These are phyloP conservation scores for Alaudala cheleensis DNA, from an alignment of 2,113 vertebrate species.

Conservation along the genomic window DNA sequence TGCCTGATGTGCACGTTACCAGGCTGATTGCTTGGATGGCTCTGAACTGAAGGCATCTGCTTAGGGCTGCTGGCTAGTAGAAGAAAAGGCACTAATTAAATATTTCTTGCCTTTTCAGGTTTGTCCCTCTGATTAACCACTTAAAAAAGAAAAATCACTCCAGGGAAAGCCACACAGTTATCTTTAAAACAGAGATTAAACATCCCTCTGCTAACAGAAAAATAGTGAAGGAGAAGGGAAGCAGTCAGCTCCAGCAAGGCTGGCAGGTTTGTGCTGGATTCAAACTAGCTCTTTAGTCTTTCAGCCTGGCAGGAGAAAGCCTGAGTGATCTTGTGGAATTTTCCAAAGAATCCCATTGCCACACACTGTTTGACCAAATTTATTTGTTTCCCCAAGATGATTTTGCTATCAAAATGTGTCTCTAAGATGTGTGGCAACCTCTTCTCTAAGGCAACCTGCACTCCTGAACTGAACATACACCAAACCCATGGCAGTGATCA, in stretches of 20 bases:
- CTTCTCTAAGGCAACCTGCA: background rate
- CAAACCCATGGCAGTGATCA: background rate
- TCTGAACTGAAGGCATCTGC: constrained; percentile 29
- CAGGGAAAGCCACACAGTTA: background rate
- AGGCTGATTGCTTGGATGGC: background rate
- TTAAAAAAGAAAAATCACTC: background rate
- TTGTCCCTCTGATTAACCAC: constrained; percentile 29
- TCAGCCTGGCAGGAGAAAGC: background rate
- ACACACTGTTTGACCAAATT: background rate
- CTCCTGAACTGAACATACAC: background rate
- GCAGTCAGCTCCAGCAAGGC: background rate
- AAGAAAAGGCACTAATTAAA: constrained; percentile 42
- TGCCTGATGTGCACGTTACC: constrained; percentile 11
- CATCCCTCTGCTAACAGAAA: background rate
- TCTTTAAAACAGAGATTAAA: background rate
- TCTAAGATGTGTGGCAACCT: background rate
- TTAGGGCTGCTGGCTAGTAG: constrained; percentile 3
- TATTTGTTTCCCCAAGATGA: background rate
- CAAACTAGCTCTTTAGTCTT: background rate
- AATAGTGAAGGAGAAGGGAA: background rate
- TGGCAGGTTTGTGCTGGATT: background rate
- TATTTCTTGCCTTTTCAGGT: constrained; percentile 41
- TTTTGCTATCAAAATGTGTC: background rate
- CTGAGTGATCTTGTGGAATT: background rate
- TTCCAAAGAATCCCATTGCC: background rate